Percentiles rank a stretch among this genome's conserved stretches.
Evolutionary conservation across 2,797 vertebrate species (phyloP).

Genomic region (Perodicticus potto): DNA sequence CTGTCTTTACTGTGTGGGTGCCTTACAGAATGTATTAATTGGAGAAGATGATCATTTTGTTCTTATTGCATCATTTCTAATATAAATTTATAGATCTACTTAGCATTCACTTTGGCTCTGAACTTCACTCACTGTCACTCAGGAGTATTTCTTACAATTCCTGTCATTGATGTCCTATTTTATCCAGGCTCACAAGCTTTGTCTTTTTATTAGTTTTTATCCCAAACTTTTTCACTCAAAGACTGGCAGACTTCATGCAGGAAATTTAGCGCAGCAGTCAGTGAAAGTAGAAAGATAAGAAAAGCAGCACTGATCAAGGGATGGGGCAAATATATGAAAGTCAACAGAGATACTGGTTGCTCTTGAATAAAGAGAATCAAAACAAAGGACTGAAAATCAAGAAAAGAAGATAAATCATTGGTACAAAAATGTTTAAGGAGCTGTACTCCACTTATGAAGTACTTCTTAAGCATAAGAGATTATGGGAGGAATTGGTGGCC

Average conservation of each 20-base stretch:
- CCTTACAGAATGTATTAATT: conserved; percentile 5
- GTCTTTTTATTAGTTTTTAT: conserved; percentile 3
- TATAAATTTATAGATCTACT: conserved; percentile 33
- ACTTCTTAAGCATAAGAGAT: not conserved
- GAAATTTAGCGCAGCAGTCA: not conserved
- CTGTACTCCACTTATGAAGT: not conserved
- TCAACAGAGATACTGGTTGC: not conserved
- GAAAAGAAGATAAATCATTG: not conserved
- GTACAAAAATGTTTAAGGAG: not conserved
- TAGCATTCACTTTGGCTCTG: conserved; percentile 29
- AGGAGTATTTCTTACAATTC: conserved; percentile 8
- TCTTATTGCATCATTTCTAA: conserved; percentile 26
- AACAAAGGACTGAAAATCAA: conserved; percentile 23
- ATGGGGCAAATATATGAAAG: not conserved
- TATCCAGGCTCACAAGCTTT: not conserved
- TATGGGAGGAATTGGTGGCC: not conserved
- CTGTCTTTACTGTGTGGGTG: not conserved
- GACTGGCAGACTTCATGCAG: conserved; percentile 10
- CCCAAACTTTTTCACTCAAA: not conserved
- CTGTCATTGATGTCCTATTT: conserved; percentile 28
- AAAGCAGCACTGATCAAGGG: not conserved
- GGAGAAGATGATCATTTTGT: conserved; percentile 41
- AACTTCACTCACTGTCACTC: conserved; percentile 43
- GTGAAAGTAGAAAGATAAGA: conserved; percentile 35
- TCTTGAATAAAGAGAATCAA: not conserved